Base-by-base conservation (phyloP, 2,797 vertebrate genomes). In the Peromyscus melanophrys region DNA sequence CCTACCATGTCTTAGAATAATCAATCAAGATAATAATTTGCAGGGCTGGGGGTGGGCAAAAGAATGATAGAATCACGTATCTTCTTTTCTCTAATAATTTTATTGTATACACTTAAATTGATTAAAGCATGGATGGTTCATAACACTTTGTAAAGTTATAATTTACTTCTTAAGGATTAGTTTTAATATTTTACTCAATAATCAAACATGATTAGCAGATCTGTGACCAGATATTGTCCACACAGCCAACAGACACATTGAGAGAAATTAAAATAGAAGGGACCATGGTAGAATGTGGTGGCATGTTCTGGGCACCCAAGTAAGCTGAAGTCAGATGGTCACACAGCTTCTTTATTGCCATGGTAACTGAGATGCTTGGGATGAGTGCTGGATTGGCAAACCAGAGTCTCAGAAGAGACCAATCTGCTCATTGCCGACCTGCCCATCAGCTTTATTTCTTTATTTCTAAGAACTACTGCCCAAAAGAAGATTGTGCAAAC, bases 401-500 rank as follows among this genome's bases (percentile, higher is more conserved):
- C 78, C 34, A 23, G 37, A 75, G 17, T 86, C 84, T 87, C 63
- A 63, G 75, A 88, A 91, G 57, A 83, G 76, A 23, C 5, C 84
- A 71, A 61, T 4, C 67, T 92, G 40, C 21, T 93, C 52, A 34
- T 67, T 71, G 77, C 37, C 1, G 59, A 34, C 46, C 49, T 85
- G 78, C 55, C 67, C 37, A 85, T 61, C 67, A 86, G n/a, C 86
- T 93, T 91, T 92, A 80, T 95, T 89, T 96, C 86, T 93, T 91
- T 92, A 80, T 95, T 89, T 96, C 71, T 65, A 87, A 92, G 77
- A 97, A 92, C 86, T 84, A 67, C 4, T 82, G 29, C 76, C 84
- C 63, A 85, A 95, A 80, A 87, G 63, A 96, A 97, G 93, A 82
- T 80, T 88, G 80, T 34, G 34, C 29, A 97, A 96, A 96, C 86